These are phyloP conservation scores for Thalassophryne amazonica DNA, from an alignment of 2,797 vertebrate genomes.

Conservation along the genomic window DNA sequence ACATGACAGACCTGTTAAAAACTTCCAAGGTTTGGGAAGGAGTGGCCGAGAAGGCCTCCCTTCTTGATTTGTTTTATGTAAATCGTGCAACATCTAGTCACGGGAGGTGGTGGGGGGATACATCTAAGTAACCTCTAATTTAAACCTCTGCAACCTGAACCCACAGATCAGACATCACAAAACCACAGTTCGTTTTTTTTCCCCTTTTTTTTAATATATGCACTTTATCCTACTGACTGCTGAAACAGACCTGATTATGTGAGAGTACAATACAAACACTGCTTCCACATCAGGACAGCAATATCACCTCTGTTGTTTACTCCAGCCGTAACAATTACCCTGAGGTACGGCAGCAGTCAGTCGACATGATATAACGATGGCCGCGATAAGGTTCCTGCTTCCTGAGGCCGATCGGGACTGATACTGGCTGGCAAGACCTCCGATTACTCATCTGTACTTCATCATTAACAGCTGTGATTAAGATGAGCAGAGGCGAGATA, in stretches of 20 bases:
- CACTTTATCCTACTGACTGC: not conserved
- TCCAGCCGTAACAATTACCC: conserved; percentile 22
- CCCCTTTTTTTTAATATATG: not conserved
- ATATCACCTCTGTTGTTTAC: conserved; percentile 16
- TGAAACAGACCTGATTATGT: not conserved
- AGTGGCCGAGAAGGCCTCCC: too few relatives aligned
- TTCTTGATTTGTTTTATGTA: too few relatives aligned
- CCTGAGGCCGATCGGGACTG: conserved; percentile 9
- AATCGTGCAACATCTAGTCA: too few relatives aligned
- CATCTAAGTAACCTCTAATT: too few relatives aligned
- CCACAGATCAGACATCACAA: too few relatives aligned
- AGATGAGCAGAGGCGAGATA: conserved; percentile 24
- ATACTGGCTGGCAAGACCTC: not conserved
- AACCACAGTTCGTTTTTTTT: too few relatives aligned
- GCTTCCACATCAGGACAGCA: not conserved
- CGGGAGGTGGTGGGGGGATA: too few relatives aligned
- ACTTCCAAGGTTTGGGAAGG: too few relatives aligned
- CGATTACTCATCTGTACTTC: conserved; percentile 18
- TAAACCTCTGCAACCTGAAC: too few relatives aligned
- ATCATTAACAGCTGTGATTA: conserved; percentile 13
- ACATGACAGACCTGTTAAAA: too few relatives aligned
- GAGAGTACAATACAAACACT: too few relatives aligned
- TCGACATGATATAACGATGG: conserved; percentile 10
- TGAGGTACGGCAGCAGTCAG: not conserved
- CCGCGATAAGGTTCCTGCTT: conserved; percentile 25